Base-by-base conservation (phyloP, 2,797 vertebrate genomes). In the Thripadectes ignobilis region DNA sequence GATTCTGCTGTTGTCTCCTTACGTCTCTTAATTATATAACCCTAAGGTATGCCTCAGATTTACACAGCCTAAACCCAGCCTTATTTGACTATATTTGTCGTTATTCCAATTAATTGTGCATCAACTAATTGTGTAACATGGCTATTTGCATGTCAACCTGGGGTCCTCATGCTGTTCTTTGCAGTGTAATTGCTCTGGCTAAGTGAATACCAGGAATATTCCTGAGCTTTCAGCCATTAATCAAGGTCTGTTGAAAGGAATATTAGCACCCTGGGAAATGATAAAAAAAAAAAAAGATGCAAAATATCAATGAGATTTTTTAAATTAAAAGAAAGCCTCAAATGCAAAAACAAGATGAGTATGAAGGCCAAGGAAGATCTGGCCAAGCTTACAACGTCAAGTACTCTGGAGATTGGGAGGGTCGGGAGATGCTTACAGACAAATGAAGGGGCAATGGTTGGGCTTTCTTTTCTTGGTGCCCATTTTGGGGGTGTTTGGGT, bases 181-280 rank as follows among this genome's bases (percentile, higher is more conserved):
- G 94, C 75, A 91, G 82, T 93, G 89, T 97, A 97, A 96, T 97
- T 96, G 93, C 86, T 97, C 91, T 88, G 95, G 58, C 81, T 96
- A 97, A 98, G 96, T 96, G 96, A 97, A 97, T 97, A 97, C 81
- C 93, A 97, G 85, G 86, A 96, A 94, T 96, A 90, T 94, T 97
- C 95, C 91, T 92, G 87, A 95, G 92, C 89, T 96, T 94, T 84
- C 63, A 75, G 49, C 55, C 95, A 93, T 96, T 94, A 89, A 97
- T 97, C 95, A 92, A 79, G 89, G 63, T 62, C 59, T 92, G 85
- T 65, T 95, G 95, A 94, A 96, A 96, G 92, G 92, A 96, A 87
- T 97, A 96, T 90, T 95, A 96, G 89, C 83, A 90, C 57, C n/a
- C 45, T 79, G 95, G 95, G 95, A 78, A 81, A 91, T 38, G 62